Conservation (phyloP, 2,888 invertebrate genomes). For the Andrena chrysosceles region DNA sequence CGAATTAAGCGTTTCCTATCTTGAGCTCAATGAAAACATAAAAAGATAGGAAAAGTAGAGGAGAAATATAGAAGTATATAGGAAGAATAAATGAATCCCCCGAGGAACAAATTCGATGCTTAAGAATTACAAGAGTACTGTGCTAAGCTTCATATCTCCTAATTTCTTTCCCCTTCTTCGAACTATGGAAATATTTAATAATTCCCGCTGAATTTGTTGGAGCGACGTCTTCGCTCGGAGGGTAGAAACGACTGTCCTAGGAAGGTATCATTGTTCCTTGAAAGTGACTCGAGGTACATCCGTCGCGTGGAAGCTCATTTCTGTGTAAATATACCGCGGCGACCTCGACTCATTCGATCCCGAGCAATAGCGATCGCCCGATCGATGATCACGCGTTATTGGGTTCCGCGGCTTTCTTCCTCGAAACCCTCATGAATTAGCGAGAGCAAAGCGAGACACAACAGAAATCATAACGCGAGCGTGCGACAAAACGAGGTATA, state of each 20-base stretch:
- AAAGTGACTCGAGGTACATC: neutral
- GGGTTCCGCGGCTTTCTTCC: neutral
- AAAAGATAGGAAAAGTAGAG: neutral
- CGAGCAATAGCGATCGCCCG: neutral
- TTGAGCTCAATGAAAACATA: neutral
- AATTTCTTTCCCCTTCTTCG: slow-evolving; percentile 23
- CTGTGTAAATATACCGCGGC: slow-evolving; percentile 19
- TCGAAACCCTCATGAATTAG: slow-evolving; percentile 6
- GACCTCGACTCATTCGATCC: neutral
- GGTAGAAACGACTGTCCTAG: slow-evolving; percentile 27
- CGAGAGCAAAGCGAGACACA: neutral
- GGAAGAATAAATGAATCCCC: neutral
- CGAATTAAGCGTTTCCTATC: neutral
- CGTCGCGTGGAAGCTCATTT: neutral
- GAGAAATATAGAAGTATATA: neutral
- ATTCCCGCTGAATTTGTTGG: slow-evolving; percentile 14
- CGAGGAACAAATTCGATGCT: neutral
- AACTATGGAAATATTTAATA: neutral
- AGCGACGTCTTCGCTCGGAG: slow-evolving; percentile 6
- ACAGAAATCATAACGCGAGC: neutral
- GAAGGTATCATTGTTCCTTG: slow-evolving; percentile 38
- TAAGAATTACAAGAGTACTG: neutral
- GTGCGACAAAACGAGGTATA: slow-evolving; percentile 4
- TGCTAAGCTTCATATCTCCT: slow-evolving; percentile 25
- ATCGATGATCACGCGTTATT: slow-evolving; percentile 1